Evolutionary conservation across 2,113 vertebrate genomes (phyloP), one percentile per base, ranked within the genome.

Genomic region (Tapirus terrestris): DNA sequence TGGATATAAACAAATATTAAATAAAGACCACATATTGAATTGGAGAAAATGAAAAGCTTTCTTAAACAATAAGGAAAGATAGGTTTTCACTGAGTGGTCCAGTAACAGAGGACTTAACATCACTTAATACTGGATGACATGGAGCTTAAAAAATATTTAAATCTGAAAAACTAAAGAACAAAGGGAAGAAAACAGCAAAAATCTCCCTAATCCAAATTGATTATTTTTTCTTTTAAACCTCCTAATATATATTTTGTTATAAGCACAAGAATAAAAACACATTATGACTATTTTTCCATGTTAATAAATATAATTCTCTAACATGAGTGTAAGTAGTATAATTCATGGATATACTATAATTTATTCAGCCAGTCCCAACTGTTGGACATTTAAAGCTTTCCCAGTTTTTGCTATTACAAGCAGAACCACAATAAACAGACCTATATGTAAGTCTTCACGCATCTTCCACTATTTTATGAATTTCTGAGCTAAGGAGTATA

Each of bases 211-310:
- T 48, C 12, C 6, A n/a, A 91, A 65, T 25, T 67, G 33, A 87
- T 58, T 48, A 80, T 65, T 45, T n/a, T 63, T 83, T 79, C 31
- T 60, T 87, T 39, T 36, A 85, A 90, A 48, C 9, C 12, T 91
- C 20, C 53, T 4, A 68, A 84, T 45, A 67, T 25, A 83, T 89
- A 36, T 61, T 68, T 36, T 67, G 27, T 75, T 83, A 89, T 4
- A 83, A 94, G 23, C 23, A 70, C 29, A 56, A 89, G 43, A 96
- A 85, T 79, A 45, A 96, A 77, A 88, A 51, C 58, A 77, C 29
- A 93, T 77, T 56, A 77, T 36, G 4, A 73, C 17, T 87, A 43
- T 36, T 51, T 82, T 93, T 73, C 36, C 80, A 80, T 67, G 8
- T 94, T 94, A 91, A 81, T 87, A 85, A 85, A 58, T 58, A 63